These are phyloP conservation scores for Ophion obscuratus DNA, from an alignment of 2,888 invertebrate species.

Conservation along the genomic window DNA sequence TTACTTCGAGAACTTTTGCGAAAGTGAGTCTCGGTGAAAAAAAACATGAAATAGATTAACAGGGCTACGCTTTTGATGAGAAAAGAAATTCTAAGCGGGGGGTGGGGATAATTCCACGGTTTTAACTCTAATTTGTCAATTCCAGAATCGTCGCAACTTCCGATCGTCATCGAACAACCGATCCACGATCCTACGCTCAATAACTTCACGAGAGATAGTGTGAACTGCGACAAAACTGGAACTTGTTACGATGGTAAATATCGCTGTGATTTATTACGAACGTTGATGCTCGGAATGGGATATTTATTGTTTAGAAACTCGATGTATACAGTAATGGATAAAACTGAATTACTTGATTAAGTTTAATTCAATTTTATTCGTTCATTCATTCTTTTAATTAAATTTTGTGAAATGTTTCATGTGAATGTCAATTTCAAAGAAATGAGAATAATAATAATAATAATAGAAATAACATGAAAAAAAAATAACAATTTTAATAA, in stretches of 20 bases:
- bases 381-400: too few species aligned
- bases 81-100: neutral
- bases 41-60: neutral
- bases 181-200: conserved; percentile 88
- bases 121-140: conserved; percentile 60
- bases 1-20: conserved; percentile 96
- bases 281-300: too few species aligned
- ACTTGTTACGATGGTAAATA: conserved; percentile 96
- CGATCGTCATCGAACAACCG: conserved; percentile 88
- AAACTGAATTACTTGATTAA: too few species aligned
- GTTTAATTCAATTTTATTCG: too few species aligned
- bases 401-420: too few species aligned
- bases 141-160: conserved; percentile 87
- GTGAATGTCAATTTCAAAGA: too few species aligned
- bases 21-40: conserved; percentile 87
- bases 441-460: too few species aligned
- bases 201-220: conserved; percentile 91
- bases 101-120: neutral
- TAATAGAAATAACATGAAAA: too few species aligned
- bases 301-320: too few species aligned
- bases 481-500: too few species aligned
- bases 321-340: too few species aligned
- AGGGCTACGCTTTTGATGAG: neutral
- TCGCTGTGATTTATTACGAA: neutral
- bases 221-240: conserved; percentile 97